Base-by-base conservation (phyloP, 2,888 invertebrate genomes). In the Hofmannophila pseudospretella region DNA sequence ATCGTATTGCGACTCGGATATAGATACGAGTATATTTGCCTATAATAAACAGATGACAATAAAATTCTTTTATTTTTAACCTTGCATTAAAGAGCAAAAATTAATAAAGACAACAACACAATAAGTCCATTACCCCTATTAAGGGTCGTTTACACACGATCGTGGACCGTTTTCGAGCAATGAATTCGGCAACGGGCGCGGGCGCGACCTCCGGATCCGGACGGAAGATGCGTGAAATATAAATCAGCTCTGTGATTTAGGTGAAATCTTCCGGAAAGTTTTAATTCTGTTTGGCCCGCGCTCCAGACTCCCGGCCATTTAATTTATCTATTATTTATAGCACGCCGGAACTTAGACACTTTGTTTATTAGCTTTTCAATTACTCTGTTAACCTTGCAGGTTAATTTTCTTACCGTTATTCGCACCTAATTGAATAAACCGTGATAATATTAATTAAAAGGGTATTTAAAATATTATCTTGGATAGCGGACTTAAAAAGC, bases 261-360 rank as follows among this genome's bases (percentile, higher is more conserved):
- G 77, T 65, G 71, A 68, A 71, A 62, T 67, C 66, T 67, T 54
- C 69, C 69, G 65, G 67, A 75, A 81, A 80, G 67, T 78, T 80
- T 79, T 78, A 80, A 78, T 79, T 79, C 70, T 71, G 72, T 77
- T 78, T 73, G 63, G 64, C 62, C 57, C 60, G 51, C 48, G 59
- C 58, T 59, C 62, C 53, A 28, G 53, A 59, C 67, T 69, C 62
- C 53, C 32, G 53, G 59, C 67, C 70, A 68, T 78, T 74, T 76
- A 68, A 74, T 76, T 76, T 73, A 73, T 78, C 74, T 75, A 78
- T 77, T 79, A 77, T 77, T 78, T 78, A 77, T 73, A 56, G 63
- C 65, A 49, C 63, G 54, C 60, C 60, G 53, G 52, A 54, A 74
- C 70, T 75, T 68, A 57, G 69, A 63, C 67, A 68, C 66, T 67